Conservation (phyloP, 2,797 vertebrate genomes). For the Gymnopithys bicolor region DNA sequence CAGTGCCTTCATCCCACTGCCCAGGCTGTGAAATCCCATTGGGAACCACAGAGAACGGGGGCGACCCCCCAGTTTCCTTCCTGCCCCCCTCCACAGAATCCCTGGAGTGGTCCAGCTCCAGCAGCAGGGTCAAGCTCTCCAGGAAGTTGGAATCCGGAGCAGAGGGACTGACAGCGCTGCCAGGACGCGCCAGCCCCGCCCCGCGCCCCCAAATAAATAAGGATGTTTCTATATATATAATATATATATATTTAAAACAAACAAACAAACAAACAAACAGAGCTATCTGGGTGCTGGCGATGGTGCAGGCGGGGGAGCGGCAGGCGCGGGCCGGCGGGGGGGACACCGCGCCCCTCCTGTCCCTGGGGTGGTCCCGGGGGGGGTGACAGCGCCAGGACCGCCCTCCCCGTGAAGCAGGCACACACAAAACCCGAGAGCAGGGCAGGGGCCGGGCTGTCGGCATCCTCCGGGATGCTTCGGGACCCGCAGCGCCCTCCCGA, state of each 20-base stretch:
- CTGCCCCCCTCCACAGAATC: neutral
- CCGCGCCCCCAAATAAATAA: neutral
- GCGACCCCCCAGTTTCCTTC: neutral
- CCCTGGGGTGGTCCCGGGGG: neutral
- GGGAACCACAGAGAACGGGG: neutral
- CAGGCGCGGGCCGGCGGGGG: neutral
- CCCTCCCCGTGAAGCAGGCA: slow-evolving; percentile 4
- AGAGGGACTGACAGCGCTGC: fast-evolving
- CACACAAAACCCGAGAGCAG: slow-evolving; percentile 34
- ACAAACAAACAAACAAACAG: slow-evolving; percentile 24
- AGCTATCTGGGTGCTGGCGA: slow-evolving; percentile 54
- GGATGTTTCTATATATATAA: slow-evolving; percentile 43
- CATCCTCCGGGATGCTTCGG: neutral
- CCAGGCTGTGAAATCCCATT: neutral
- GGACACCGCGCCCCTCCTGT: neutral
- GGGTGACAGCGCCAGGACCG: neutral
- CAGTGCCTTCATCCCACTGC: neutral
- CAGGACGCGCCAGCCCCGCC: fast-evolving
- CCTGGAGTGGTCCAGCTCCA: neutral
- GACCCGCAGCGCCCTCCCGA: neutral
- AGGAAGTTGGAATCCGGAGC: neutral
- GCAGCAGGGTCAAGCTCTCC: neutral
- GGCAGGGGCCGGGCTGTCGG: slow-evolving; percentile 11
- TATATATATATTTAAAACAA: slow-evolving; percentile 63
- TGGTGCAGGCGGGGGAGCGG: slow-evolving; percentile 36